Evolutionary conservation across 2,113 vertebrate species (phyloP).

Genomic region (Nestor notabilis): DNA sequence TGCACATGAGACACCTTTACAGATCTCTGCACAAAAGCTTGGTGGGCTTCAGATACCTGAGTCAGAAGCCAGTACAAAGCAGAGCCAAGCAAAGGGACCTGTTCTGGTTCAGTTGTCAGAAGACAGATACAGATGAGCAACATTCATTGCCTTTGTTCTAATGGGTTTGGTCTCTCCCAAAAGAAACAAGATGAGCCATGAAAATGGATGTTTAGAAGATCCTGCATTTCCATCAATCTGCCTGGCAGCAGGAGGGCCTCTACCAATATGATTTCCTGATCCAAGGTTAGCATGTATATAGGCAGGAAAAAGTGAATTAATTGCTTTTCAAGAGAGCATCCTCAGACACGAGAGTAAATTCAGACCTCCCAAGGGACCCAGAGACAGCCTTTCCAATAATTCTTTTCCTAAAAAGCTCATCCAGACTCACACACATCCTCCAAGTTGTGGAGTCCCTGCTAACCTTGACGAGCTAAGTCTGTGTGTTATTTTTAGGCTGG

Average conservation of each 20-base stretch:
- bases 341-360: neutral
- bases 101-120: accelerated
- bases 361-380: neutral
- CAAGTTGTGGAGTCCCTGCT: neutral
- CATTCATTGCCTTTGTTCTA: neutral
- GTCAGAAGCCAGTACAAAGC: neutral
- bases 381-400: neutral
- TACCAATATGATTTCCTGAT: neutral
- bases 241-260: neutral
- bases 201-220: neutral
- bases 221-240: neutral
- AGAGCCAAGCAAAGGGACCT: neutral
- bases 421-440: neutral
- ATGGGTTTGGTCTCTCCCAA: neutral
- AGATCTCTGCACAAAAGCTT: neutral
- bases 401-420: neutral
- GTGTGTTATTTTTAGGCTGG: neutral
- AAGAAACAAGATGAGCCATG: neutral
- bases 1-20: neutral
- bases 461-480: neutral
- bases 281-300: neutral
- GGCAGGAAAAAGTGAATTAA: neutral
- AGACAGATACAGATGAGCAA: neutral
- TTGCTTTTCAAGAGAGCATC: neutral
- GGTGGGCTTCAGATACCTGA: neutral